Conservation (phyloP, 2,888 invertebrate genomes). For the Chrysopilus asiliformis region DNA sequence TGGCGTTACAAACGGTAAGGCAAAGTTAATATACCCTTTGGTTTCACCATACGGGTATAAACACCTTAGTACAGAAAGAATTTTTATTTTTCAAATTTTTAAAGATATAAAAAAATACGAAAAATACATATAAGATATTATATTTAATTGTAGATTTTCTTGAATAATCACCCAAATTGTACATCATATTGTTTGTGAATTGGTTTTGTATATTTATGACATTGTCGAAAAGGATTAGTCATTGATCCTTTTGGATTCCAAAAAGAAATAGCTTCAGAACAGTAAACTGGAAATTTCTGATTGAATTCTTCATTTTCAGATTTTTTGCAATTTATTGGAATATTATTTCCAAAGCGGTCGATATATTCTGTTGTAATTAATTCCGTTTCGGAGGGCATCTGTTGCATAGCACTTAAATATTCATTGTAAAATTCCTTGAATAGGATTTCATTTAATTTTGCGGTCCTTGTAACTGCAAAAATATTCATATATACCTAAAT, state of each 20-base stretch:
- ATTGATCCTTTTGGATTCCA: slow-evolving; percentile 29
- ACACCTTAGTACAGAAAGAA: too few species aligned
- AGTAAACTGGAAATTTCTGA: slow-evolving; percentile 27
- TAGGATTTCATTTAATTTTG: too few species aligned
- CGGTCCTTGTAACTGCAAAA: too few species aligned
- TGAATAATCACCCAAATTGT: slow-evolving; percentile 25
- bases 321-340: slow-evolving; percentile 16
- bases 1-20: too few species aligned
- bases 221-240: slow-evolving; percentile 24
- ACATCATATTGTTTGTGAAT: slow-evolving; percentile 22
- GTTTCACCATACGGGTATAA: too few species aligned
- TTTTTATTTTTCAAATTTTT: too few species aligned
- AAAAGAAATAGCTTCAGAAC: slow-evolving; percentile 26
- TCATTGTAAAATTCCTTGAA: slow-evolving; percentile 29
- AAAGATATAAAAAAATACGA: too few species aligned
- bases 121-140: too few species aligned
- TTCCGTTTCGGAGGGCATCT: slow-evolving; percentile 4
- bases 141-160: too few species aligned
- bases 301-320: slow-evolving; percentile 20
- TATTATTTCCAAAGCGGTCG: slow-evolving; percentile 24
- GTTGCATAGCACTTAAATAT: slow-evolving; percentile 22
- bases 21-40: too few species aligned
- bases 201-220: slow-evolving; percentile 23
- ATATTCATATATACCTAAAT: too few species aligned
- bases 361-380: slow-evolving; percentile 24